Percentiles rank a stretch among this genome's conserved stretches.
Evolutionary conservation across 2,113 vertebrate genomes (phyloP).

Genomic region (Microcebus jonahi): DNA sequence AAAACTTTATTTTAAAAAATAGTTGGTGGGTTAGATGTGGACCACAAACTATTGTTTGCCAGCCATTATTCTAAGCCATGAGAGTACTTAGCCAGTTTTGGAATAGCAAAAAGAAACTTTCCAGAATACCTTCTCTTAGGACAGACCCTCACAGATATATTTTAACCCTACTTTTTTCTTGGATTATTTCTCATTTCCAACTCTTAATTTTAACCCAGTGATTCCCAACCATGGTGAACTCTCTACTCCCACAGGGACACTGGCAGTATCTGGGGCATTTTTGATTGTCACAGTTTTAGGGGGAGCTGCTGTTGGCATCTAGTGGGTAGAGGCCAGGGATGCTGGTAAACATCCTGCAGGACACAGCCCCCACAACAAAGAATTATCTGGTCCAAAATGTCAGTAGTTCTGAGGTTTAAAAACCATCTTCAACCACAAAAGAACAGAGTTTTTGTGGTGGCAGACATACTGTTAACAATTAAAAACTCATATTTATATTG

Average conservation of each 20-base stretch:
- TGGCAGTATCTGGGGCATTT: not conserved
- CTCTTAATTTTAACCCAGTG: not conserved
- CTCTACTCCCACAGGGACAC: no score
- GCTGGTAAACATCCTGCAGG: not conserved
- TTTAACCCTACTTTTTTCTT: not conserved
- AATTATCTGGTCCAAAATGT: not conserved
- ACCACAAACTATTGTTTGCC: not conserved
- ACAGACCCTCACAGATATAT: not conserved
- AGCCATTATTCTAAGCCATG: not conserved
- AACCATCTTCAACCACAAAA: not conserved
- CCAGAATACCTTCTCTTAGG: not conserved
- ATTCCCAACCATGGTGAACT: not conserved
- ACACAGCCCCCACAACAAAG: not conserved
- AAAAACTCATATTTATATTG: not conserved
- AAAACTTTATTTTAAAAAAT: not conserved
- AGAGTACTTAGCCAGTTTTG: not conserved
- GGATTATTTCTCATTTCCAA: not conserved
- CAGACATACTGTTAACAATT: not conserved
- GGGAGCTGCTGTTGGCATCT: not conserved
- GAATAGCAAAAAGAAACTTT: not conserved
- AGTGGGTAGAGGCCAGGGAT: not conserved
- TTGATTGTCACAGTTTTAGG: not conserved
- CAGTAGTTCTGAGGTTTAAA: not conserved
- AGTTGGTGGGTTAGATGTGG: not conserved
- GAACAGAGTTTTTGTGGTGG: not conserved